Percentiles rank a stretch among this genome's conserved stretches.
phyloP scores from a whole-genome alignment of 2,113 vertebrate species.

The Indicator indicator region DNA sequence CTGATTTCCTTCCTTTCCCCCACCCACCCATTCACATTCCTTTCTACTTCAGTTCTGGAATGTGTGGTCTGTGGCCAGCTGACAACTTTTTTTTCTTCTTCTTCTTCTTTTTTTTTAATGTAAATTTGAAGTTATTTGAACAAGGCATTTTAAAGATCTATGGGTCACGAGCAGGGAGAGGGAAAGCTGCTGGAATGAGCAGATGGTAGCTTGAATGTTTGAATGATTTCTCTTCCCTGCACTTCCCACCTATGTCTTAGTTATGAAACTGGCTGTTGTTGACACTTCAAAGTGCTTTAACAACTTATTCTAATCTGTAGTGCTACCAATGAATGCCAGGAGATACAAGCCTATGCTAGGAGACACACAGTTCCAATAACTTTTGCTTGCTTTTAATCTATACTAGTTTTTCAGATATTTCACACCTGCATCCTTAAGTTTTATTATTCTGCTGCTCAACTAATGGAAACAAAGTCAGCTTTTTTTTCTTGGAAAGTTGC shows the following conservation, averaged over 20 bases:
- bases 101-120: not conserved
- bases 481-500: not conserved
- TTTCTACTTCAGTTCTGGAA: slow-evolving; percentile 70
- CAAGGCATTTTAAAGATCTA: slow-evolving; percentile 47
- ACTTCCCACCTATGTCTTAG: not conserved
- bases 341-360: not conserved
- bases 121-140: slow-evolving; percentile 49
- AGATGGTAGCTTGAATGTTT: not conserved
- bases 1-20: slow-evolving; percentile 70
- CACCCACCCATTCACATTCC: slow-evolving; percentile 72
- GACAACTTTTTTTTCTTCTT: not conserved
- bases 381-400: not conserved
- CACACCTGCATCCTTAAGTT: not conserved
- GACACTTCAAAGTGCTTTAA: not conserved
- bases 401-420: not conserved
- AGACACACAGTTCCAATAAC: not conserved
- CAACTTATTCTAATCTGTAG: not conserved
- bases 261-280: not conserved
- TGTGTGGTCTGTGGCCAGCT: slow-evolving; percentile 69
- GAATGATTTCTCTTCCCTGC: not conserved
- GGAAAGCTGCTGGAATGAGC: not conserved
- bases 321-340: not conserved
- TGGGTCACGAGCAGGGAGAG: not conserved
- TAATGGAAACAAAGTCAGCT: not conserved
- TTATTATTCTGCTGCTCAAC: not conserved